Conservation (phyloP, 2,113 vertebrate genomes). For the Heterocephalus glaber region DNA sequence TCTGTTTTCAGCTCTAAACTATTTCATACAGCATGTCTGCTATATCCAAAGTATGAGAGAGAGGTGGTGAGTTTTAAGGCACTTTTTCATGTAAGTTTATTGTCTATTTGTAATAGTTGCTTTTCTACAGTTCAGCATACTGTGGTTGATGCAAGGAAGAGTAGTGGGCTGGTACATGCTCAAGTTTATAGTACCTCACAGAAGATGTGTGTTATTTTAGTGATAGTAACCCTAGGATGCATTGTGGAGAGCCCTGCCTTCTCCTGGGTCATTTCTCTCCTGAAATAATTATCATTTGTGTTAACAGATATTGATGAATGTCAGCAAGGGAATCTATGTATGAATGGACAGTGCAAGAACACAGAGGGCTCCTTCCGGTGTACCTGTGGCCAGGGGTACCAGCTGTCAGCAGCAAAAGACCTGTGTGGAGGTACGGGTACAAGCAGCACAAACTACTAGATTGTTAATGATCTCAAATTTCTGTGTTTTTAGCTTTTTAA, state of each 20-base stretch:
- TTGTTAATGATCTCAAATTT: constrained; percentile 24
- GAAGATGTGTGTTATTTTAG: not conserved
- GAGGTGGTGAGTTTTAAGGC: not conserved
- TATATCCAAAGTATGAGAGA: not conserved
- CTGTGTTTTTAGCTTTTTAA: not conserved
- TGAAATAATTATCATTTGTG: constrained; percentile 31
- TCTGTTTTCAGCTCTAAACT: constrained; percentile 11
- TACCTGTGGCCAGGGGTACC: constrained; percentile 91
- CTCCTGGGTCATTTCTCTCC: not conserved
- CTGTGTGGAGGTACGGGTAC: constrained; percentile 92
- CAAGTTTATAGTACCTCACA: not conserved
- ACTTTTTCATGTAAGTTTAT: not conserved
- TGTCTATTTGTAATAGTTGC: not conserved
- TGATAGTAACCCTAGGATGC: not conserved
- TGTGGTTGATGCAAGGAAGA: not conserved
- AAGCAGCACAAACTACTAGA: rapidly evolving
- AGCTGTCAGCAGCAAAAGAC: constrained; percentile 86
- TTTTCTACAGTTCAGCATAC: not conserved
- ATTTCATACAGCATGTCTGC: not conserved
- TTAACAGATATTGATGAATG: constrained; percentile 95
- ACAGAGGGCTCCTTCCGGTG: constrained; percentile 94
- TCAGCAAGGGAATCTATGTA: constrained; percentile 90
- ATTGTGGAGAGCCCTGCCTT: not conserved
- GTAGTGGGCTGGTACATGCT: not conserved
- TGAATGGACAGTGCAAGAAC: constrained; percentile 92